Conservation (phyloP, 2,888 invertebrate species). For the Leptothorax acervorum region DNA sequence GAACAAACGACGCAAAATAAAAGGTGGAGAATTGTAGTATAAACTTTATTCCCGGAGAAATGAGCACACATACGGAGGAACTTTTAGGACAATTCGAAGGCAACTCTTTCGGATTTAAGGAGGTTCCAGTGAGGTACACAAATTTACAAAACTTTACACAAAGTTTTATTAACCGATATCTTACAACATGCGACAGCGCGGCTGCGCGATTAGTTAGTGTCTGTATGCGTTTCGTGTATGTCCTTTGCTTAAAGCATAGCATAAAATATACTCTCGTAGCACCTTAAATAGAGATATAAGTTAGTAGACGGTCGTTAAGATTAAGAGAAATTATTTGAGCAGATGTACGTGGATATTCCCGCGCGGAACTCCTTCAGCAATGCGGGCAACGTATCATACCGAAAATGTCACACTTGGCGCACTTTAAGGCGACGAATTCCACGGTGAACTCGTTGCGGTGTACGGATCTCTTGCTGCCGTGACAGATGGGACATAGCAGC, state of each 20-base stretch:
- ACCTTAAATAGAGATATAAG: slow-evolving; percentile 73
- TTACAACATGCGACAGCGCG: slow-evolving; percentile 70
- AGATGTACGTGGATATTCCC: slow-evolving; percentile 19
- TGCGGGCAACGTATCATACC: slow-evolving; percentile 95
- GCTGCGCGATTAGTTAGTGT: slow-evolving; percentile 58
- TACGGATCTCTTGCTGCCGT: slow-evolving; percentile 98
- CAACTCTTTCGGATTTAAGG: neutral
- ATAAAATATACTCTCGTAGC: slow-evolving; percentile 74
- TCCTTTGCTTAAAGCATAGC: slow-evolving; percentile 60
- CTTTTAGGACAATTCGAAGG: neutral
- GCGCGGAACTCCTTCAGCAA: slow-evolving; percentile 87
- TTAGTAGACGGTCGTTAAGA: slow-evolving; percentile 53
- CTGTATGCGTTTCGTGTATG: slow-evolving; percentile 39
- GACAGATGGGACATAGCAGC: slow-evolving; percentile 96
- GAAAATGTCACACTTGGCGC: slow-evolving; percentile 98
- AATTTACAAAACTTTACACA: slow-evolving; percentile 73
- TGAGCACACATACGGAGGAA: too few species aligned
- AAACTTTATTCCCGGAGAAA: neutral
- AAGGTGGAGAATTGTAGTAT: neutral
- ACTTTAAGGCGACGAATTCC: slow-evolving; percentile 96
- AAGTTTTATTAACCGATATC: slow-evolving; percentile 75
- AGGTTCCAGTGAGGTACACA: neutral
- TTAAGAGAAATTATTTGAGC: slow-evolving; percentile 52
- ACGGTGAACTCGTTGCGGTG: slow-evolving; percentile 97
- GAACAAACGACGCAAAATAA: neutral